Conservation (phyloP, 2,797 vertebrate genomes). For the Monodelphis domestica region DNA sequence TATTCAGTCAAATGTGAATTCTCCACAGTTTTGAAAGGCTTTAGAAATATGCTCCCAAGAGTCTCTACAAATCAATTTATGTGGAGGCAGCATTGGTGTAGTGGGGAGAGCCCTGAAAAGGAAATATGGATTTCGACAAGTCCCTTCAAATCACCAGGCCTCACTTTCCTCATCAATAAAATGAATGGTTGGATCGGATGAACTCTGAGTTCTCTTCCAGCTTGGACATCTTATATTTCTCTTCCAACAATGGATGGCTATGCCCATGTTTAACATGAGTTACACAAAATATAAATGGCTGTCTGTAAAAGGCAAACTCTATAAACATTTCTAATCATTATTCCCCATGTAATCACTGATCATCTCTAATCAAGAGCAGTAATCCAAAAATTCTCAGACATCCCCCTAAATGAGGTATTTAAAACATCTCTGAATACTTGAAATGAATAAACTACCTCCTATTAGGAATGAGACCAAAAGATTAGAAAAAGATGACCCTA, state of each 20-base stretch:
- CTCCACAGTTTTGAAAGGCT: slow-evolving; percentile 60
- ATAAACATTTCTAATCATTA: not conserved
- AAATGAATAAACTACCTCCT: not conserved
- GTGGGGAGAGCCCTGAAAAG: not conserved
- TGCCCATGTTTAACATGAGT: not conserved
- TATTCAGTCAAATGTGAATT: slow-evolving; percentile 79
- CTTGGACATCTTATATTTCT: not conserved
- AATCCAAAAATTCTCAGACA: not conserved
- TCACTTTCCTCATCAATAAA: not conserved
- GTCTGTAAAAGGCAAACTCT: not conserved
- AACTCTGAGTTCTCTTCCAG: not conserved
- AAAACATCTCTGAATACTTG: not conserved
- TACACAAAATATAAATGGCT: not conserved
- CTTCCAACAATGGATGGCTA: not conserved
- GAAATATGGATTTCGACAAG: not conserved
- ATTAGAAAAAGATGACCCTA: not conserved
- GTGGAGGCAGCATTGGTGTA: not conserved
- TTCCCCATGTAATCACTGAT: not conserved
- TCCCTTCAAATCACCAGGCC: not conserved
- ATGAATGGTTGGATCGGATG: not conserved
- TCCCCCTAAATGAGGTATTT: not conserved
- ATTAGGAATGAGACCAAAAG: not conserved
- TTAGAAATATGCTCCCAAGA: not conserved
- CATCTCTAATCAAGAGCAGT: not conserved
- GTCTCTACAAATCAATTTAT: not conserved